phyloP scores from a whole-genome alignment of 1,140 invertebrate species.

The Euura saliciscinereae region DNA sequence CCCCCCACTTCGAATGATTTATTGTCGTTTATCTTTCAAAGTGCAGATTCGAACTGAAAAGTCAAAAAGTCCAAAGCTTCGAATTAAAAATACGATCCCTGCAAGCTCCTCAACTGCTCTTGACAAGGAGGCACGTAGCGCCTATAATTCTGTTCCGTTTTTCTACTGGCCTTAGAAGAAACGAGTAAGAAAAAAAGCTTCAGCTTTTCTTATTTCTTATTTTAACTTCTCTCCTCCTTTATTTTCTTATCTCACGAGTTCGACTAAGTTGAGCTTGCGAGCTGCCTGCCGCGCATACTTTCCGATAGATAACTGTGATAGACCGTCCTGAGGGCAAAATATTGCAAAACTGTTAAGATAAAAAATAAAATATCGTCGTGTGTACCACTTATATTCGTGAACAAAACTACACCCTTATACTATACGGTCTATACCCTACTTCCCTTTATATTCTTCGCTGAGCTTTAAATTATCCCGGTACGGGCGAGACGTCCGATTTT shows the following conservation, averaged over 20 bases:
- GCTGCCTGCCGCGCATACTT: neutral
- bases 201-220: neutral
- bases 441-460: neutral
- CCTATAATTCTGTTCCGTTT: constrained; percentile 2
- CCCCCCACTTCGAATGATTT: too few species aligned
- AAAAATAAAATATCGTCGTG: constrained; percentile 8
- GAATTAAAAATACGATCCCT: too few species aligned
- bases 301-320: constrained; percentile 13
- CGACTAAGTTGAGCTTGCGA: neutral
- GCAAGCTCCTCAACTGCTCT: too few species aligned
- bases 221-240: neutral
- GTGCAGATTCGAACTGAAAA: too few species aligned
- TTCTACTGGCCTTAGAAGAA: neutral
- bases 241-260: constrained; percentile 8
- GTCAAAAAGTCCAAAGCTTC: too few species aligned
- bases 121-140: neutral
- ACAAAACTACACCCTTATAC: too few species aligned
- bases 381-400: neutral
- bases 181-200: neutral
- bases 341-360: constrained; percentile 13
- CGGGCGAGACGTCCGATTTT: neutral
- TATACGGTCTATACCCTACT: too few species aligned
- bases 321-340: neutral
- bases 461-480: neutral
- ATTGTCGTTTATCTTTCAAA: too few species aligned